Base-by-base conservation (phyloP, 2,797 vertebrate genomes). In the Aeoliscus strigatus region DNA sequence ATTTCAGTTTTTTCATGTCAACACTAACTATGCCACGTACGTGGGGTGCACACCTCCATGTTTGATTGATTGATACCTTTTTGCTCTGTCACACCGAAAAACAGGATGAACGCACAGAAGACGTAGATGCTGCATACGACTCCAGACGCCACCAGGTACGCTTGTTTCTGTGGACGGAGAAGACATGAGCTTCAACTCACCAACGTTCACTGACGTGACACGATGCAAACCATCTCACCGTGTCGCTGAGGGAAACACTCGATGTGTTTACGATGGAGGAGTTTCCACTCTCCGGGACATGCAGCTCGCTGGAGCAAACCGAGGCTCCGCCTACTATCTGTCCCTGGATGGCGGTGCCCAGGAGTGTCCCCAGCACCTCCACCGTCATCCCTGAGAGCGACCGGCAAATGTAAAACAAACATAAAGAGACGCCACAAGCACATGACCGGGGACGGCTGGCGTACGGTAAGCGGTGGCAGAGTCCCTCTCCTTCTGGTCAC, bases 381-480 rank as follows among this genome's bases (percentile, higher is more conserved):
- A 97, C 88, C 0, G 90, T 97, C 95, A 98, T 97, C 14, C 95
- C 95, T 97, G 79, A 29, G 29, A 39, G 14, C 47, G 31, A 35
- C 54, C 42, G 25, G 60, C 26, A 17, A 13, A 53, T 1, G n/a
- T n/a, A n/a, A n/a, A n/a, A n/a, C n/a, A 6, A 0, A 35, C 7
- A 35, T 17, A 9, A 12, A 6, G 13, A 21, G 18, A 21, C 18
- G 6, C 18, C 6, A 6, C 3, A 21, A 21, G 3, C 18, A 21
- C 3, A 21, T 21, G 18, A 21, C 18, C 6, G 3, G 1, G 23
- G 13, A 4, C 26, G 3, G 9, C 12, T 4, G 14, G 84, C 93
- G 86, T 80, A 98, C 95, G 90, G 40, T 97, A 97, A 3, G 94
- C 94, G 0, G 94, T 98, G 71, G 94, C 93, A 0, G 94, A 97